Evolutionary conservation across 1,140 invertebrate genomes (phyloP).

Genomic region (Macrobrachium rosenbergii): DNA sequence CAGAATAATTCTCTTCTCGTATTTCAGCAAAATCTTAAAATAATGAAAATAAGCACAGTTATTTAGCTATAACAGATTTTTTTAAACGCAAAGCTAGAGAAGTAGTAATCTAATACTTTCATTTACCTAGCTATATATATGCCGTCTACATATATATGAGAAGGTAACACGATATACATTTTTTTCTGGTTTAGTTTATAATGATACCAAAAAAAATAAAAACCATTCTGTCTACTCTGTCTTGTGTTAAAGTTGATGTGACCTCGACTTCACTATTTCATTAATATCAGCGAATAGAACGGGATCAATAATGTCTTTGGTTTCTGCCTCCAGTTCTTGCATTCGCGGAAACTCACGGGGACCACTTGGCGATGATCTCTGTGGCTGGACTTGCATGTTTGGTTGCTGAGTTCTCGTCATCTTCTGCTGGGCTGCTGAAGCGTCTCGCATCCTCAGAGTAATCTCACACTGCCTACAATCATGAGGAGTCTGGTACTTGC

Average conservation of each 20-base stretch:
- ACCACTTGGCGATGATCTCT: background rate
- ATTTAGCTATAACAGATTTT: too few relatives aligned
- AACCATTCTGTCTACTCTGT: too few relatives aligned
- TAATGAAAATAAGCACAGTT: too few relatives aligned
- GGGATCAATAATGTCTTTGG: constrained; percentile 1
- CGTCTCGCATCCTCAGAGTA: background rate
- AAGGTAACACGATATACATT: too few relatives aligned
- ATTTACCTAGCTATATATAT: too few relatives aligned
- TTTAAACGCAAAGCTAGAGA: too few relatives aligned
- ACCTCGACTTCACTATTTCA: background rate
- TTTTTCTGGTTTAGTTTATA: too few relatives aligned
- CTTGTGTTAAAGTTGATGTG: background rate
- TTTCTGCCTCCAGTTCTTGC: background rate
- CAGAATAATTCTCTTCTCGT: too few relatives aligned
- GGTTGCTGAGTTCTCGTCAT: constrained; percentile 7
- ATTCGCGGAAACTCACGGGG: background rate
- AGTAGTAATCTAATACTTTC: too few relatives aligned
- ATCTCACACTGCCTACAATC: background rate
- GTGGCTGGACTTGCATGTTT: background rate
- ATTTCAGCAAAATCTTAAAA: too few relatives aligned
- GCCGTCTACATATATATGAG: too few relatives aligned
- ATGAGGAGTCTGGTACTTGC: background rate
- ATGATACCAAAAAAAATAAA: too few relatives aligned
- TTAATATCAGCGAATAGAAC: background rate
- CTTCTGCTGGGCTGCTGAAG: background rate